Evolutionary conservation across 2,113 vertebrate species (phyloP), one percentile per base, ranked within the genome.

Genomic region (Pseudois nayaur): DNA sequence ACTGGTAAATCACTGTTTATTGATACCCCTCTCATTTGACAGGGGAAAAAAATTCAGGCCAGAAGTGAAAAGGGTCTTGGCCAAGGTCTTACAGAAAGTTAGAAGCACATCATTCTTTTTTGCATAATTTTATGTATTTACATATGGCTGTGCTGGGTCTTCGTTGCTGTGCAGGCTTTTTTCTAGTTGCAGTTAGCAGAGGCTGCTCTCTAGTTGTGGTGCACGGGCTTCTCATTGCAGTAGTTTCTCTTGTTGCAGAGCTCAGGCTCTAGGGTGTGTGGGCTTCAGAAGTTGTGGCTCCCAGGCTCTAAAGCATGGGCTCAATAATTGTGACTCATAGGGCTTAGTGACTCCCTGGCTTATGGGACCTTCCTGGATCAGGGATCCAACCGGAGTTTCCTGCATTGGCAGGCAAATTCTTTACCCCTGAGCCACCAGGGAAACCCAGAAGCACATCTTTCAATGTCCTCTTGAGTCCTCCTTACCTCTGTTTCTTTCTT

Each of bases 141-240:
- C n/a, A 0, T 27, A 8, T 3, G 71, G 71, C 71, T 76, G 6
- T 25, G 36, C 11, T 43, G 71, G 71, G 36, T 43, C 21, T 25
- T 25, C 0, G 1, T 14, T 76, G 36, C 36, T 43, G 6, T 7
- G 36, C 23, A 14, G 71, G 23, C 36, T 43, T 25, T 76, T 3
- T 27, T 27, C 71, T 27, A 76, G 71, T 8, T 74, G 71, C 5
- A 0, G 67, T 76, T 3, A 14, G 71, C 71, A 27, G 71, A 14
- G 71, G 23, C 23, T 14, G 0, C 71, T 43, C 71, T 43, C 21
- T 76, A 14, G 71, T 6, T 25, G 23, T 8, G 23, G 23, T 43
- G 36, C 23, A 2, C 1, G 0, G 12, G 36, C 21, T 43, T 25
- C 71, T 27, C 36, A 43, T 0, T 25, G 11, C 71, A 43, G 36